Percentiles rank a stretch among this genome's conserved stretches.
These are phyloP conservation scores for Campoplex nolae DNA, from an alignment of 2,888 invertebrate genomes.

Conservation along the genomic window DNA sequence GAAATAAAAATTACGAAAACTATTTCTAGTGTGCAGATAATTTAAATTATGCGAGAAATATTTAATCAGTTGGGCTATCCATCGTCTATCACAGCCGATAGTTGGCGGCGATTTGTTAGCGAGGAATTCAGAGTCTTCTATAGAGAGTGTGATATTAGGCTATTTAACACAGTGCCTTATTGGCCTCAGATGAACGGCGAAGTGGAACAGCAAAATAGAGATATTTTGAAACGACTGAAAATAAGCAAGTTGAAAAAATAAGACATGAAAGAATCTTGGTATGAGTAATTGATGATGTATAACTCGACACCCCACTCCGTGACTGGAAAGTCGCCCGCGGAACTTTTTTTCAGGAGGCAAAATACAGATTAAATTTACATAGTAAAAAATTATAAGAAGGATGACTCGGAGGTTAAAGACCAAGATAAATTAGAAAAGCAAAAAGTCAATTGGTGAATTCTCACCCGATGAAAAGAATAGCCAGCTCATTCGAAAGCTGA, in stretches of 20 bases:
- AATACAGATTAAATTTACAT: background rate
- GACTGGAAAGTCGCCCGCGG: conserved; percentile 4
- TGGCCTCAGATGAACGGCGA: conserved; percentile 66
- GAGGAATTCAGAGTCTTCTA: background rate
- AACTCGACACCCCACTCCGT: conserved; percentile 10
- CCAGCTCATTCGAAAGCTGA: background rate
- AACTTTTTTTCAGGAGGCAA: conserved; percentile 13
- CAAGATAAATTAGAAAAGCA: too few species aligned
- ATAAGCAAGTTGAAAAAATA: conserved; percentile 63
- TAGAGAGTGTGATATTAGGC: background rate
- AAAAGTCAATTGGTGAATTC: background rate
- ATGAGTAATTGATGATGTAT: conserved; percentile 66
- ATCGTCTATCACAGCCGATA: background rate
- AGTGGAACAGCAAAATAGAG: conserved; percentile 68
- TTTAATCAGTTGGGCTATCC: too few species aligned
- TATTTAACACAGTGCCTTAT: conserved; percentile 40
- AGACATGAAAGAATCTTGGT: conserved; percentile 62
- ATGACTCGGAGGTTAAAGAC: too few species aligned
- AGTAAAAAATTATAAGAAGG: too few species aligned
- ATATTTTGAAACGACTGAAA: conserved; percentile 67
- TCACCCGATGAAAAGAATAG: background rate
- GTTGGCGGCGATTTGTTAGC: conserved; percentile 2
- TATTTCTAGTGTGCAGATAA: too few species aligned
- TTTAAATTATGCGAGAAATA: too few species aligned
- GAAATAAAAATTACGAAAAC: too few species aligned